These are phyloP conservation scores for Calosoma granatense DNA, from an alignment of 1,140 invertebrate genomes.

Conservation along the genomic window DNA sequence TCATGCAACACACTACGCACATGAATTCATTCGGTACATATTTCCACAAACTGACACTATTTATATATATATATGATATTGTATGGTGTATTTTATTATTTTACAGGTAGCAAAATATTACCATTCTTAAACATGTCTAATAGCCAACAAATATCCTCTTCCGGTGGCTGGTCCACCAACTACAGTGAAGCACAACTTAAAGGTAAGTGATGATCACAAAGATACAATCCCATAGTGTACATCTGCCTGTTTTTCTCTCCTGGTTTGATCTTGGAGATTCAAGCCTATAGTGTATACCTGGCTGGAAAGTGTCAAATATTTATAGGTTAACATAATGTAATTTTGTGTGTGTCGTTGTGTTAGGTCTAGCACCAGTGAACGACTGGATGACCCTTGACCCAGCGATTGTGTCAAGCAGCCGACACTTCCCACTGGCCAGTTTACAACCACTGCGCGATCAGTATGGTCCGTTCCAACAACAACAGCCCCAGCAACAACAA, in stretches of 20 bases:
- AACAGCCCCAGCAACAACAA: conserved; percentile 25
- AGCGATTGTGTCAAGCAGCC: conserved; percentile 67
- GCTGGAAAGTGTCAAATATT: no score
- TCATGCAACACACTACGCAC: conserved; percentile 32
- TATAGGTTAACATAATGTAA: no score
- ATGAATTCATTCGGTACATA: conserved; percentile 36
- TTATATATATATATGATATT: no score
- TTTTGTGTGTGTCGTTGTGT: not conserved
- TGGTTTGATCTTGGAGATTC: no score
- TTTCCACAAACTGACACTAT: no score
- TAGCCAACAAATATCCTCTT: conserved; percentile 26
- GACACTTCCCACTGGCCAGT: conserved; percentile 39
- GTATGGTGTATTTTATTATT: no score
- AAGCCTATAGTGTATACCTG: no score
- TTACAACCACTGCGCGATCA: conserved; percentile 16
- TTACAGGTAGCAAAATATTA: conserved; percentile 37
- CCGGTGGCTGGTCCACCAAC: conserved; percentile 20
- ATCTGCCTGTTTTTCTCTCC: no score
- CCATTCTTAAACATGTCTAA: conserved; percentile 34
- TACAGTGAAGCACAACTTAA: not conserved
- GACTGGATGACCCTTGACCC: conserved; percentile 82
- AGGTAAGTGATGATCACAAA: no score
- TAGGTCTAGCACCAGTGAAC: conserved; percentile 42
- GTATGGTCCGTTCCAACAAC: conserved; percentile 16
- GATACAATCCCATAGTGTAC: no score